phyloP scores from a whole-genome alignment of 1,140 invertebrate species.

The Cheumatopsyche charites region DNA sequence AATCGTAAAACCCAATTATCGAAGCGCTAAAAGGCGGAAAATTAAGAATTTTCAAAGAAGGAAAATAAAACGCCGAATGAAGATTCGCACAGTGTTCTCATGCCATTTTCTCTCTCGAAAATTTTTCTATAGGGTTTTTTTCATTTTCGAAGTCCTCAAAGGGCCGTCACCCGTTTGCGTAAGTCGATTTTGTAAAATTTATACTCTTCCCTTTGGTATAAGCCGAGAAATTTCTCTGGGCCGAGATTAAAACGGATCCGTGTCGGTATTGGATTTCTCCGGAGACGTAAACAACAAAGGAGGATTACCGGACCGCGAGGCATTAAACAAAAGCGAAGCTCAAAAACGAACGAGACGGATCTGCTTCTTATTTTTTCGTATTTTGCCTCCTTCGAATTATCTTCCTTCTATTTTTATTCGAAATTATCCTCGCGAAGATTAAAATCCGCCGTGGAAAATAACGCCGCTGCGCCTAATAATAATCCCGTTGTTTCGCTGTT shows the following conservation, averaged over 20 bases:
- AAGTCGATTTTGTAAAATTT: neutral
- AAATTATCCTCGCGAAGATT: neutral
- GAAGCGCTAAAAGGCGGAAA: too few relatives aligned
- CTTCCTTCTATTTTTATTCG: too few relatives aligned
- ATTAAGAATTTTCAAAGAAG: too few relatives aligned
- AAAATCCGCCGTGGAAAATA: neutral
- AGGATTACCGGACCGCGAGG: slow-evolving; percentile 20
- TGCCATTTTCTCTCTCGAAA: neutral
- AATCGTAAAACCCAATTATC: too few relatives aligned
- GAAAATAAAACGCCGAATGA: too few relatives aligned
- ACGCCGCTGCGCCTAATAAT: neutral
- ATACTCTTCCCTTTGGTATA: neutral
- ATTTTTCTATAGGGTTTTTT: neutral
- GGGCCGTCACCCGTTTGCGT: neutral
- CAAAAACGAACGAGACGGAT: neutral
- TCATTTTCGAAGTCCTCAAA: neutral
- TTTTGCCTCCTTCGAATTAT: too few relatives aligned
- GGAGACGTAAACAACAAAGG: neutral
- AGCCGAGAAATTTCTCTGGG: neutral
- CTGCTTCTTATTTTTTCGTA: too few relatives aligned
- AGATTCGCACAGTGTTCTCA: neutral
- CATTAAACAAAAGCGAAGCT: slow-evolving; percentile 8
- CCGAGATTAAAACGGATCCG: slow-evolving; percentile 3
- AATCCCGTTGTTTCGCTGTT: neutral
- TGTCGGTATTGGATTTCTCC: slow-evolving; percentile 10